Conservation (phyloP, 2,888 invertebrate genomes). For the Rotaria macrura region DNA sequence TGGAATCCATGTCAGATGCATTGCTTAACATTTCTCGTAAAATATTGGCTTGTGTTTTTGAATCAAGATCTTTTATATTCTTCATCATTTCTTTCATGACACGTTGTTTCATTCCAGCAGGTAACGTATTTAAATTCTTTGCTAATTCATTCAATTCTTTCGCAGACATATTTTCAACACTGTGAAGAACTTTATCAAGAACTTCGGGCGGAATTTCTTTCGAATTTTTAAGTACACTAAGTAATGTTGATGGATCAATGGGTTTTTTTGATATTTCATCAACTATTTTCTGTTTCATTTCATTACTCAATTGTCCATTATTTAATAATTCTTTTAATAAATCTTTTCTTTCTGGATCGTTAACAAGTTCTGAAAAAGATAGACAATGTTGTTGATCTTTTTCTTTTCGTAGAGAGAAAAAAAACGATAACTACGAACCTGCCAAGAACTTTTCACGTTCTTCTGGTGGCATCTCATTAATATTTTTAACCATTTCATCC, state of each 20-base stretch:
- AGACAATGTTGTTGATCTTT: not conserved
- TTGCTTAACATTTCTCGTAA: not conserved
- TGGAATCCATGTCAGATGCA: not conserved
- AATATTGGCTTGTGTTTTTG: not conserved
- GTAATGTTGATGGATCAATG: not conserved
- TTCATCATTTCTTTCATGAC: conserved; percentile 6
- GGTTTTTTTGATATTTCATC: not conserved
- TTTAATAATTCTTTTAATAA: not conserved
- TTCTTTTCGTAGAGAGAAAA: not conserved
- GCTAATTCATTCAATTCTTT: conserved; percentile 5
- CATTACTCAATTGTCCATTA: not conserved
- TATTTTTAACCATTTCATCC: conserved; percentile 16
- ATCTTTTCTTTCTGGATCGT: not conserved
- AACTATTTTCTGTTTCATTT: not conserved
- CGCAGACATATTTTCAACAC: not conserved
- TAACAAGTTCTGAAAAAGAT: not conserved
- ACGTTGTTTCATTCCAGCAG: not conserved
- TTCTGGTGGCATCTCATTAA: not conserved
- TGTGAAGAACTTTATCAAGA: not conserved
- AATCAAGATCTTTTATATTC: not conserved
- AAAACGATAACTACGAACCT: not conserved
- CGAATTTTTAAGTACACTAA: not conserved
- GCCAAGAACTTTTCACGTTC: not conserved
- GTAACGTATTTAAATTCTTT: not conserved
- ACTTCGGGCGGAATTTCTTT: not conserved